phyloP scores from a whole-genome alignment of 2,888 invertebrate species.

The Volucella inanis region DNA sequence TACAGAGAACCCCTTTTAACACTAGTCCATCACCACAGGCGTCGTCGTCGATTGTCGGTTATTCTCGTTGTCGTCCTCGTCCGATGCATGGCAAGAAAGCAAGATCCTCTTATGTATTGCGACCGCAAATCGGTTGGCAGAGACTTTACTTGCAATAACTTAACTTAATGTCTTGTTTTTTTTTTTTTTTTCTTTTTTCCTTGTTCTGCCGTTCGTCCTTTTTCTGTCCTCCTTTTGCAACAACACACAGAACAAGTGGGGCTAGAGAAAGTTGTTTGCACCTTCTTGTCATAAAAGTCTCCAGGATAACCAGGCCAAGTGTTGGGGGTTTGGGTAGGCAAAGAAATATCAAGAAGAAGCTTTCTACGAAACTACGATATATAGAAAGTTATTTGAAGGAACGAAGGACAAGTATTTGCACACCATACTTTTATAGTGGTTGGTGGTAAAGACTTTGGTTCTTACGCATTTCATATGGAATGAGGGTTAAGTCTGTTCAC shows the following conservation, averaged over 20 bases:
- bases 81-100: slow-evolving; percentile 43
- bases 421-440: slow-evolving; percentile 38
- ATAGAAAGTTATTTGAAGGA: slow-evolving; percentile 13
- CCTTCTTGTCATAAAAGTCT: slow-evolving; percentile 53
- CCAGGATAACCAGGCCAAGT: slow-evolving; percentile 63
- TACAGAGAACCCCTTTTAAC: neutral
- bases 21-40: neutral
- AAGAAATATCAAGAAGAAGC: slow-evolving; percentile 3
- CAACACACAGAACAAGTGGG: slow-evolving; percentile 6
- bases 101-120: slow-evolving; percentile 69
- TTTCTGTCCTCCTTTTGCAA: slow-evolving; percentile 9
- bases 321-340: slow-evolving; percentile 22
- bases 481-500: neutral
- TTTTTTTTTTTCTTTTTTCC: slow-evolving; percentile 17
- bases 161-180: slow-evolving; percentile 63
- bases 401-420: slow-evolving; percentile 41
- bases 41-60: neutral
- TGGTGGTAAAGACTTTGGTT: slow-evolving; percentile 8
- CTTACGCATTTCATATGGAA: slow-evolving; percentile 19
- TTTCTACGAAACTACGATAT: slow-evolving; percentile 9
- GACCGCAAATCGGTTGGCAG: slow-evolving; percentile 72
- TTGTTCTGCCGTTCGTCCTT: slow-evolving; percentile 29
- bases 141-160: slow-evolving; percentile 72
- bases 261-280: slow-evolving; percentile 43
- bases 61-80: slow-evolving; percentile 22